Base-by-base conservation (phyloP, 2,797 vertebrate genomes). In the Antrozous pallidus region DNA sequence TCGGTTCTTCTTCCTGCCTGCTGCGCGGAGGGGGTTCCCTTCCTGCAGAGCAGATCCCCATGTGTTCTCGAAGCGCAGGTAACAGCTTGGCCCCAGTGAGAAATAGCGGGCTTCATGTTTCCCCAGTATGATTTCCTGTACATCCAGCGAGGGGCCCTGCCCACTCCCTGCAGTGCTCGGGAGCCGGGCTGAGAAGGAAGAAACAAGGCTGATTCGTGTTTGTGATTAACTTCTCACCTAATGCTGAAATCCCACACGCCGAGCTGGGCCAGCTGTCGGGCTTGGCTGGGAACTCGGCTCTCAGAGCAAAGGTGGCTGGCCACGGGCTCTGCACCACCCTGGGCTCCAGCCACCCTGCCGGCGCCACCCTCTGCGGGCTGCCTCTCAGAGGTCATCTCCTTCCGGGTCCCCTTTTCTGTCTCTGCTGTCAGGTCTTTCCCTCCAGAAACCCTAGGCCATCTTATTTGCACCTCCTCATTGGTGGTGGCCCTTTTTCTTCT, bases 211-310 rank as follows among this genome's bases (percentile, higher is more conserved):
- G 91, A 95, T 94, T 96, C 95, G 88, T 96, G 96, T 96, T 93
- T 88, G 95, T 96, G 95, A 97, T 97, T 95, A 96, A 95, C 96
- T 93, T 75, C 95, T 96, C 94, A 86, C 93, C 95, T 82, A 89
- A 75, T 61, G 78, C 91, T 93, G 93, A 91, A 93, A 96, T 71
- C 88, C 93, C 97, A 92, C 65, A 86, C 9, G 0, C 5, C 45
- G 54, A 80, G 22, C 69, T 8, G 33, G 79, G 84, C 67, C 20
- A 36, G 87, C 93, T 91, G 65, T 42, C 22, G 67, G 10, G 47
- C 73, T 80, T 26, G 63, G 80, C 79, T 49, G 70, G 70, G 67
- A 93, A n/a, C 36, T 24, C 9, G 0, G 40, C n/a, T 80, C 70
- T 17, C 11, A 0, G 74, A 26, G 22, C 45, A 83, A 73, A 54